Conservation (phyloP, 2,797 vertebrate species). For the Rhabdomys pumilio region DNA sequence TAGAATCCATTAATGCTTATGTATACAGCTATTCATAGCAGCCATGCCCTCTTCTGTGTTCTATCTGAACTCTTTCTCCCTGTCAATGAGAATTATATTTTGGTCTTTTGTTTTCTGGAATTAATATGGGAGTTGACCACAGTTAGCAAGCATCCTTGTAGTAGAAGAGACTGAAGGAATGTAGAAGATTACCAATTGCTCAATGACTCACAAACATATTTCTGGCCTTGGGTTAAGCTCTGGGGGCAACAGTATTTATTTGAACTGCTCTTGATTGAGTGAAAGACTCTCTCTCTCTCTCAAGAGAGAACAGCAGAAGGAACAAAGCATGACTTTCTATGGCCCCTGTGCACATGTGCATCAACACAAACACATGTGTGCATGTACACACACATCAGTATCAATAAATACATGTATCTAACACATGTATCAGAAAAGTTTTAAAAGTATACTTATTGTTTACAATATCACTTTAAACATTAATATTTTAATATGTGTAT, state of each 20-base stretch:
- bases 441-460: neutral
- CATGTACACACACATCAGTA: neutral
- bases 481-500: neutral
- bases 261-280: neutral
- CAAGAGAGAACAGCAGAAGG: neutral
- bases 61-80: neutral
- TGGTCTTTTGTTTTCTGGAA: slow-evolving; percentile 40
- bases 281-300: neutral
- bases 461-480: neutral
- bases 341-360: neutral
- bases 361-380: neutral
- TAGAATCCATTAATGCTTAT: slow-evolving; percentile 51
- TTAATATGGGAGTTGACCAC: neutral
- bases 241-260: neutral
- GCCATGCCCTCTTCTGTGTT: neutral
- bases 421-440: neutral
- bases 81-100: slow-evolving; percentile 18
- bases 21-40: slow-evolving; percentile 58
- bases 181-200: neutral
- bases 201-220: neutral
- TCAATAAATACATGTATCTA: neutral
- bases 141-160: neutral
- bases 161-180: neutral
- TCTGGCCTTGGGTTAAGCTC: neutral
- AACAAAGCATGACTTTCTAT: neutral